phyloP scores from a whole-genome alignment of 2,888 invertebrate species.

The Odontomyia ornata region DNA sequence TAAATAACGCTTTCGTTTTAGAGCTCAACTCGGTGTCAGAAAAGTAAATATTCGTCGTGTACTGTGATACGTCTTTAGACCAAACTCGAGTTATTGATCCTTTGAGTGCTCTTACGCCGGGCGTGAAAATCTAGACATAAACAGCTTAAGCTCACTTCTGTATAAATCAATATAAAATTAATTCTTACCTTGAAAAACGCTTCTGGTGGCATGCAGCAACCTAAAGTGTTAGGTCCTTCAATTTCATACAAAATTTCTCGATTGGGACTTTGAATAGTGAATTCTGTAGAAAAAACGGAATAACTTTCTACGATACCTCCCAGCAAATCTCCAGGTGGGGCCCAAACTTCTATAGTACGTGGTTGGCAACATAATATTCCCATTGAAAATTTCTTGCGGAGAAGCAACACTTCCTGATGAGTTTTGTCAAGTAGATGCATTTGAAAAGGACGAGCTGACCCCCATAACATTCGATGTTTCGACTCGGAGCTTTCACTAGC shows the following conservation, averaged over 20 bases:
- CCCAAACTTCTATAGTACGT: constrained; percentile 75
- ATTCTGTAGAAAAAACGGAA: constrained; percentile 73
- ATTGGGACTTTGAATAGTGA: constrained; percentile 72
- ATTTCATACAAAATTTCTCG: constrained; percentile 74
- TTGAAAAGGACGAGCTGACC: constrained; percentile 73
- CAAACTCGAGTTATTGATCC: constrained; percentile 78
- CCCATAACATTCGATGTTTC: constrained; percentile 75
- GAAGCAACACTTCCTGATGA: constrained; percentile 82
- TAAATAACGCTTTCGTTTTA: constrained; percentile 79
- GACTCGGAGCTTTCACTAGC: constrained; percentile 74
- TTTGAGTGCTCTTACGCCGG: constrained; percentile 70
- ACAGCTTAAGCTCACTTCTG: too few relatives aligned
- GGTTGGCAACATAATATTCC: constrained; percentile 75
- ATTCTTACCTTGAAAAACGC: constrained; percentile 71
- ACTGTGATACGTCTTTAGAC: constrained; percentile 73
- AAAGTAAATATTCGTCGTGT: constrained; percentile 79
- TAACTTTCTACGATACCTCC: constrained; percentile 77
- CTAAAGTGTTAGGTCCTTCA: constrained; percentile 73
- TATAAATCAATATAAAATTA: constrained; percentile 40
- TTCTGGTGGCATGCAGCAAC: constrained; percentile 70
- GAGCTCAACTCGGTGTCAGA: constrained; percentile 76
- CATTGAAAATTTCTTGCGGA: constrained; percentile 75
- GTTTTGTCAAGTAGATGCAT: constrained; percentile 84
- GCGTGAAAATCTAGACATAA: constrained; percentile 67
- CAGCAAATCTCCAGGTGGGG: constrained; percentile 74